Base-by-base conservation (phyloP, 1,140 invertebrate species). In the Amphibalanus amphitrite region DNA sequence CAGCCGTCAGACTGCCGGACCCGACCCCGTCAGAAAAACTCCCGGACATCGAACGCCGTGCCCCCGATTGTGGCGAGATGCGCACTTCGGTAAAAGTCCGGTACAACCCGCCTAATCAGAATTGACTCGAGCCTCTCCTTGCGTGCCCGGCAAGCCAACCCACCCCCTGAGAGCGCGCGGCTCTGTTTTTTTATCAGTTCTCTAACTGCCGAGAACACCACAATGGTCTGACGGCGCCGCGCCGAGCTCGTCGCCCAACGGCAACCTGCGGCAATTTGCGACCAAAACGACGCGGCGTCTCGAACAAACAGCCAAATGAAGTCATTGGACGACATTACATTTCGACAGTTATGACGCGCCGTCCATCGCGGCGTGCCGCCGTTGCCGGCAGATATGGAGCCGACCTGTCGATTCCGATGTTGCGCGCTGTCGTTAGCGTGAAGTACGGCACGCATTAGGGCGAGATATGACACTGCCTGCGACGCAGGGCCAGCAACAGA, bases 281-380 rank as follows among this genome's bases (percentile, higher is more conserved):
- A 20, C 47, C 47, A 59, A 59, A 59, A 59, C 47, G 47, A 59
- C 47, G 47, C 47, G 1, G 47, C 47, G 47, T 23, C 13, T 59
- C 47, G 47, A 59, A 59, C 47, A 59, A 59, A 59, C 47, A 59
- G 47, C 47, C 47, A 23, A 59, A 59, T 59, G 47, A 59, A 59
- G 47, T 59, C 47, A 59, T 59, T 59, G 47, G 47, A 59, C 47
- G 47, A 59, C 47, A 59, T 59, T 59, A 59, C 47, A 59, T 59
- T 23, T 59, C 47, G 47, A 59, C 47, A 59, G 47, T 59, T 59
- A 59, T 59, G 47, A 59, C 47, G 47, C 47, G 20, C 47, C 47
- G 47, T 59, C 10, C 47, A 59, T 59, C 47, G 47, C 47, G 6
- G 20, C 47, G 47, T 20, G 13, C 13, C 47, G 47, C 10, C 38